Conservation (phyloP, 2,797 vertebrate genomes). For the Gambelia wislizenii region DNA sequence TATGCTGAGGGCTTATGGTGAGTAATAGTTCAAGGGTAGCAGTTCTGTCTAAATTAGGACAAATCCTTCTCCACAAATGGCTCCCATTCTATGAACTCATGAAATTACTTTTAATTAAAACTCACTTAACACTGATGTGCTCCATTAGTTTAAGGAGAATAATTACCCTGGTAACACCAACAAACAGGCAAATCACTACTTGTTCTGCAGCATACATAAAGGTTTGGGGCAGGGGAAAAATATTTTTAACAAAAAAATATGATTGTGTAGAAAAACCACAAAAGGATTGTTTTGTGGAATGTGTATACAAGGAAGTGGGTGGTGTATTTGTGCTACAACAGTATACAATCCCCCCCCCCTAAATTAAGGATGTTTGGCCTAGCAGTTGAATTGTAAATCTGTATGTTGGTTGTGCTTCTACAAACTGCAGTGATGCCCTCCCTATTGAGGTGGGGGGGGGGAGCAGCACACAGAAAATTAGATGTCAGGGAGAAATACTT, state of each 20-base stretch:
- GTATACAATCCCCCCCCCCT: not conserved
- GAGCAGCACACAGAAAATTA: not conserved
- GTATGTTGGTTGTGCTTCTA: not conserved
- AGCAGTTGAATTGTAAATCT: not conserved
- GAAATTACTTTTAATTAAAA: constrained; percentile 21
- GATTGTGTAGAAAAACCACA: constrained; percentile 43
- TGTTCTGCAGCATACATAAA: constrained; percentile 26
- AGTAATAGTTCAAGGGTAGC: not conserved
- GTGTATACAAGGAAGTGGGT: not conserved
- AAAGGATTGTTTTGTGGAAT: not conserved
- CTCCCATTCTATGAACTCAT: not conserved
- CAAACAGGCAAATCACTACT: not conserved
- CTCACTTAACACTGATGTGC: not conserved
- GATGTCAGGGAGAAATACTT: not conserved
- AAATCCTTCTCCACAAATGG: not conserved
- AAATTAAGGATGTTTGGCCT: not conserved
- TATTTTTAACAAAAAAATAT: constrained; percentile 32
- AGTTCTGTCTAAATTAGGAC: constrained; percentile 8
- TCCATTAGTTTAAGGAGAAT: constrained; percentile 1
- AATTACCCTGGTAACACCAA: constrained; percentile 13
- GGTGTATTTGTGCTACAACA: not conserved
- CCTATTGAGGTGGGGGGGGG: too few relatives aligned
- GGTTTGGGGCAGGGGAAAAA: constrained; percentile 8
- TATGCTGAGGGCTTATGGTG: not conserved
- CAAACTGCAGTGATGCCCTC: not conserved